These are phyloP conservation scores for Acleris literana DNA, from an alignment of 2,888 invertebrate species.

Conservation along the genomic window DNA sequence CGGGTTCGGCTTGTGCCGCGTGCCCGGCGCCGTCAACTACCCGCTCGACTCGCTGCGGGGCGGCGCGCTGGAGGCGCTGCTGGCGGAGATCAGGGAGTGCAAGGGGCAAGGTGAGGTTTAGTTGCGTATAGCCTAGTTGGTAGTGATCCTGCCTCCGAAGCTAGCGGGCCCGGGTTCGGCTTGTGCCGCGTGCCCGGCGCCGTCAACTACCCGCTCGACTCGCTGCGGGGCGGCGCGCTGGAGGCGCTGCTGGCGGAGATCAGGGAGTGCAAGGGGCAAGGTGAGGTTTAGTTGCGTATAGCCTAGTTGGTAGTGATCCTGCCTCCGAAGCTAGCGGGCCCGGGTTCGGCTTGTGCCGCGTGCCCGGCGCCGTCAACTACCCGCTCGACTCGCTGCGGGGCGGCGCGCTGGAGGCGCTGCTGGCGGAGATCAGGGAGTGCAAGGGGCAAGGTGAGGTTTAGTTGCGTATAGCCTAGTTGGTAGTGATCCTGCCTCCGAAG, in stretches of 20 bases:
- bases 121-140: no score
- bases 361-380: conserved; percentile 89
- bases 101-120: conserved; percentile 25
- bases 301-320: no score
- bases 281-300: conserved; percentile 10
- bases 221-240: conserved; percentile 72
- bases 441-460: conserved; percentile 25
- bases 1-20: conserved; percentile 94
- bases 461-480: no score
- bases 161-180: conserved; percentile 89
- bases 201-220: conserved; percentile 88
- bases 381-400: conserved; percentile 85
- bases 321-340: conserved; percentile 70
- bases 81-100: conserved; percentile 45
- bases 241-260: conserved; percentile 52
- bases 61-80: conserved; percentile 56
- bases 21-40: conserved; percentile 89
- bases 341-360: conserved; percentile 94
- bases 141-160: no score
- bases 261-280: conserved; percentile 27
- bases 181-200: conserved; percentile 92
- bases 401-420: conserved; percentile 56
- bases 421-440: conserved; percentile 45
- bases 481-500: no score
- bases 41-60: conserved; percentile 85